Conservation (phyloP, 2,888 invertebrate species). For the Lasioglossum villosulum region DNA sequence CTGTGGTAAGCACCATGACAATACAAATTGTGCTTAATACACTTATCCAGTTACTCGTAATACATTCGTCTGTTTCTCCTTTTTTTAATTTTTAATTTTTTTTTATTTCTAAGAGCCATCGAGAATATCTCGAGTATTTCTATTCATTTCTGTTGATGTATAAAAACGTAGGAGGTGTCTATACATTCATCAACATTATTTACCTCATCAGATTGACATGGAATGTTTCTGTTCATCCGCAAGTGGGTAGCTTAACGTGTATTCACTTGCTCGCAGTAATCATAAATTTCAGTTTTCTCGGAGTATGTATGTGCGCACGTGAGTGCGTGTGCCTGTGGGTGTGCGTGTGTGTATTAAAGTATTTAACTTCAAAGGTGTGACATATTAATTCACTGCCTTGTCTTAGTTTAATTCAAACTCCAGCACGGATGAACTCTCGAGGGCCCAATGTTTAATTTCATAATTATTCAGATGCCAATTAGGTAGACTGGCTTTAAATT, state of each 20-base stretch:
- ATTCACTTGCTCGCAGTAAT: conserved; percentile 13
- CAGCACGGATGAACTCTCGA: conserved; percentile 13
- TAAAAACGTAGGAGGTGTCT: neutral
- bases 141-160: neutral
- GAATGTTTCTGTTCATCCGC: conserved; percentile 30
- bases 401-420: conserved; percentile 16
- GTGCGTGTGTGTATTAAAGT: conserved; percentile 6
- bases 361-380: conserved; percentile 23
- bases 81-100: too few species aligned
- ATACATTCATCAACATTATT: conserved; percentile 19
- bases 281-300: conserved; percentile 25
- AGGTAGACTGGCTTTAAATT: conserved; percentile 17
- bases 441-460: conserved; percentile 28
- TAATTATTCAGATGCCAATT: conserved; percentile 27
- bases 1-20: neutral
- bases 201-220: conserved; percentile 41
- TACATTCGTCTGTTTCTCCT: neutral
- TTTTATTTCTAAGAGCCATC: too few species aligned
- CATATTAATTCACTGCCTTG: conserved; percentile 41
- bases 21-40: neutral
- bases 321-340: neutral
- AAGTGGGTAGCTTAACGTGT: neutral
- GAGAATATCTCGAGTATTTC: neutral
- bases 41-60: neutral
- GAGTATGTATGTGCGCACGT: neutral